phyloP scores from a whole-genome alignment of 2,888 invertebrate species.

The Tromatobia lineatoria region DNA sequence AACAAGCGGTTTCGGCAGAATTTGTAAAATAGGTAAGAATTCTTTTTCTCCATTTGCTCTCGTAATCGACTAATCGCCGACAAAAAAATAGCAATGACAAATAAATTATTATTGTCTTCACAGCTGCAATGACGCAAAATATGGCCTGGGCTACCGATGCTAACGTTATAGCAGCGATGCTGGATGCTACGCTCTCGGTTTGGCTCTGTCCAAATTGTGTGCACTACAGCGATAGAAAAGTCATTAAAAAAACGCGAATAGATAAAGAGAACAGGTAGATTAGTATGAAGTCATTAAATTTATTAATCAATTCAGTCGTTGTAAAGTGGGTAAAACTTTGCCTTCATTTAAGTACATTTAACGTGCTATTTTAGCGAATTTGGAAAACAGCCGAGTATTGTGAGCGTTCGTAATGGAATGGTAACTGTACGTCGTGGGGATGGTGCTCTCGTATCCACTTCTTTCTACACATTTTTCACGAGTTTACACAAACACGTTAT shows the following conservation, averaged over 20 bases:
- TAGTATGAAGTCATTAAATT: neutral
- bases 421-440: slow-evolving; percentile 95
- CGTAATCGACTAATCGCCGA: neutral
- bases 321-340: neutral
- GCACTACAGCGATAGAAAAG: slow-evolving; percentile 88
- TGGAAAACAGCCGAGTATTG: slow-evolving; percentile 93
- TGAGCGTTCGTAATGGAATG: slow-evolving; percentile 94
- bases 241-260: slow-evolving; percentile 87
- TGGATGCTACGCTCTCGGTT: slow-evolving; percentile 92
- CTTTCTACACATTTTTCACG: slow-evolving; percentile 82
- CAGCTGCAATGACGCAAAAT: slow-evolving; percentile 89
- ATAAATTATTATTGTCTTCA: slow-evolving; percentile 45
- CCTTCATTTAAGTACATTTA: neutral
- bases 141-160: slow-evolving; percentile 91
- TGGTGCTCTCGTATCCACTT: slow-evolving; percentile 91
- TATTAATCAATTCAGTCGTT: neutral
- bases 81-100: neutral
- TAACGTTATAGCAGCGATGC: slow-evolving; percentile 92
- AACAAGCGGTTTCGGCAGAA: slow-evolving; percentile 83
- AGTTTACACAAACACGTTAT: slow-evolving; percentile 90
- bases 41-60: slow-evolving; percentile 9
- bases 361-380: slow-evolving; percentile 89
- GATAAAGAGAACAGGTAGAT: slow-evolving; percentile 84
- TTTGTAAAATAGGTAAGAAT: slow-evolving; percentile 82
- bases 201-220: slow-evolving; percentile 90